A percentile compares a stretch with the other conserved stretches of the same genome.
Evolutionary conservation across 2,113 vertebrate genomes (phyloP).

Genomic region (Hyperopisus bebe): DNA sequence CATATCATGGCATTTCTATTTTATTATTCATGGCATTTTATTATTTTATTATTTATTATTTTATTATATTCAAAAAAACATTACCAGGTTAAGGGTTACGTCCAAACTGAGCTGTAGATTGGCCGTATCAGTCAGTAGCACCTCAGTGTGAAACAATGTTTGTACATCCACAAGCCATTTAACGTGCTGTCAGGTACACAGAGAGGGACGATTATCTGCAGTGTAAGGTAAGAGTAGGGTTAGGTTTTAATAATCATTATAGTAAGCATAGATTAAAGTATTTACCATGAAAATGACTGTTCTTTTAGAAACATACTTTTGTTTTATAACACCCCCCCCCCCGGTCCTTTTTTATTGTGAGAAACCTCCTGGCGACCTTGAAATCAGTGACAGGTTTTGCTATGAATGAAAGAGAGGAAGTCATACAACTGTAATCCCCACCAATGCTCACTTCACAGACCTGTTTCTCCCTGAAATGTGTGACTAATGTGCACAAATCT

Average conservation of each 20-base stretch:
- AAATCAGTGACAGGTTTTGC: conserved; percentile 57
- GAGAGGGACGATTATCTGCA: neutral
- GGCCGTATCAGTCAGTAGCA: neutral
- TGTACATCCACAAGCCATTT: conserved; percentile 44
- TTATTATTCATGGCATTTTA: neutral
- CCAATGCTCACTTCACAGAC: conserved; percentile 65
- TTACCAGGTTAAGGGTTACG: neutral
- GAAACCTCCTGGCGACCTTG: conserved; percentile 61
- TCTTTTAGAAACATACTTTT: conserved; percentile 58
- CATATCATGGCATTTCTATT: neutral
- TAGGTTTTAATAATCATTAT: conserved; percentile 61
- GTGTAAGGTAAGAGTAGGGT: conserved; percentile 41
- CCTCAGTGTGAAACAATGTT: conserved; percentile 37
- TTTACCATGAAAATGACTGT: conserved; percentile 58
- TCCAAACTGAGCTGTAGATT: neutral
- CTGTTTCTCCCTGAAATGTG: conserved; percentile 73
- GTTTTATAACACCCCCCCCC: conserved; percentile 46
- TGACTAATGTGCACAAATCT: conserved; percentile 77
- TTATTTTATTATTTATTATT: neutral
- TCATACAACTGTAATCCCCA: conserved; percentile 68
- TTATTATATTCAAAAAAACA: neutral
- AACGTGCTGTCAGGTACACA: neutral
- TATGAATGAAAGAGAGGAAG: conserved; percentile 60
- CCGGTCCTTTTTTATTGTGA: conserved; percentile 39
- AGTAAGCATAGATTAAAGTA: conserved; percentile 66